Evolutionary conservation across 2,888 invertebrate species (phyloP), one percentile per base, ranked within the genome.

Genomic region (Hyposoter dolosus): DNA sequence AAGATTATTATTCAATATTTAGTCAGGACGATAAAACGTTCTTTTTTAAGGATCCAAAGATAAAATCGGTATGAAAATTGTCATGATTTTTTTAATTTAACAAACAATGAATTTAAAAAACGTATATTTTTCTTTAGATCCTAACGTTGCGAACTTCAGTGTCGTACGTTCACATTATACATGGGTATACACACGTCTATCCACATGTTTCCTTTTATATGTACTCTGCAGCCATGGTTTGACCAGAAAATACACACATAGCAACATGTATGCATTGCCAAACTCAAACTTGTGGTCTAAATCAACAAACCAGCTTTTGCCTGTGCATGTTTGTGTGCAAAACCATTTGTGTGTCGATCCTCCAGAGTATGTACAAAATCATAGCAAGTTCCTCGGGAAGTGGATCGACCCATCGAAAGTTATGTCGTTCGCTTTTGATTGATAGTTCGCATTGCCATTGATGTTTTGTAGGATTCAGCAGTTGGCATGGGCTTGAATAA

Each of bases 271-370:
- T 72, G 77, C 66, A 68, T 45, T 74, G 77, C 65, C 47, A 40
- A 68, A 74, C 82, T 78, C 82, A 82, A 85, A 85, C 82, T 85
- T 74, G 84, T 50, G 74, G 84, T 85, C 78, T 32, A 85, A 60
- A 60, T 78, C 81, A 66, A 68, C 77, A 50, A 43, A 35, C 5
- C 56, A 47, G 81, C 81, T 68, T 56, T 74, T 84, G 77, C 72
- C 63, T 68, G 47, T 45, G 47, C 66, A 23, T 19, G 23, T 17
- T 32, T 47, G 53, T 12, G 19, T 10, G 47, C 40, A 12, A 15
- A 4, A 19, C 4, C 40, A 28, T 53, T 53, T 78, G 35, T 35
- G 35, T 35, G 35, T 35, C 5, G 35, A 35, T 35, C 35, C 35
- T 35, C 35, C 35, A 7, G 40, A 7, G 40, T 40, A 10, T 40